Evolutionary conservation across 2,797 vertebrate species (phyloP), one percentile per base, ranked within the genome.

Genomic region (Tragelaphus oryx): DNA sequence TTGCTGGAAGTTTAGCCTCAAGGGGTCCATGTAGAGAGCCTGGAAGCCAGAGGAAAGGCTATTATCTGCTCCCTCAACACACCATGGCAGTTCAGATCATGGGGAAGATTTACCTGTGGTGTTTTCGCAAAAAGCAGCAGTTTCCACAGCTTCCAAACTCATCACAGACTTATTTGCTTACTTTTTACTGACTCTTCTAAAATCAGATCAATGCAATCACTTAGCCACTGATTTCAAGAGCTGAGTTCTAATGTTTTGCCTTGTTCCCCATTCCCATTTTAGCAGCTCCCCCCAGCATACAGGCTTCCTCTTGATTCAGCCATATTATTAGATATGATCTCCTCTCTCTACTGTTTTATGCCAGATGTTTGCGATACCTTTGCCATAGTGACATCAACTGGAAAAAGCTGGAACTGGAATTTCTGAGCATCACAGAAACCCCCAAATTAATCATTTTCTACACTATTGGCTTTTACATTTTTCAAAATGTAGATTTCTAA

Each of bases 331-430:
- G 84, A 54, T 80, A 20, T 37, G 5, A 85, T 26, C 22, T 50
- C 41, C 18, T 68, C 10, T 17, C 46, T 37, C 7, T 26, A 0
- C 26, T 55, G 80, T 46, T 87, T 37, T 26, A 4, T 9, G 48
- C 57, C 37, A 60, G 87, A 54, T 71, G 33, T 88, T 85, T 60
- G 85, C 33, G 62, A 78, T 88, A 50, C 50, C 44, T 92, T 96
- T 88, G 87, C 92, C 88, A 97, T 50, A 95, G 95, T 96, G 96
- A 97, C 96, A 95, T 95, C 95, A 92, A 41, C 92, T 95, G 96
- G 96, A 82, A 96, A 92, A 86, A 85, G 46, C 7, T 68, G 93
- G 95, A 97, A 96, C 65, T 97, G 82, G 94, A 93, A 76, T 6
- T 41, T 54, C 26, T 4, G 62, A 50, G 74, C 7, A 8, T 65